Evolutionary conservation across 37 sponge, comb jelly and placozoan species (phyloP).

Genomic region (Agelas oroides): DNA sequence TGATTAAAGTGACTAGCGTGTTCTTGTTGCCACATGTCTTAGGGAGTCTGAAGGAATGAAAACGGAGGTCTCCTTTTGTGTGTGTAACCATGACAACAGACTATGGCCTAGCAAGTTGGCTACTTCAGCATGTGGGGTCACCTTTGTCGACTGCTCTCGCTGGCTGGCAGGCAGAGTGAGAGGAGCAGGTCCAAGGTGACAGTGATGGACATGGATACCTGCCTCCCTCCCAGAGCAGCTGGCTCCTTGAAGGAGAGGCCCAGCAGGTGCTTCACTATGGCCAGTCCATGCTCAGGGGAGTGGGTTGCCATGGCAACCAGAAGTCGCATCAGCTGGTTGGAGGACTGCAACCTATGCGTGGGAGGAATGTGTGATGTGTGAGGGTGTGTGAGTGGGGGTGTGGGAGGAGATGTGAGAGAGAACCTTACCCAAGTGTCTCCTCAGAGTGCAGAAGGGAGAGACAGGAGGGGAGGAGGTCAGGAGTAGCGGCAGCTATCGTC

Average conservation of each 20-base stretch:
- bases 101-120: too few relatives aligned
- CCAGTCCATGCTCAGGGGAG: slow-evolving; percentile 32
- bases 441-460: slow-evolving; percentile 40
- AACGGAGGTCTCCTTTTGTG: too few relatives aligned
- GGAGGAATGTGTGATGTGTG: not conserved
- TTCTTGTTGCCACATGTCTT: too few relatives aligned
- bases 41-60: too few relatives aligned
- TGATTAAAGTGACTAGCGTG: too few relatives aligned
- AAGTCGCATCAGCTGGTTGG: slow-evolving; percentile 8
- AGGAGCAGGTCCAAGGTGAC: slow-evolving; percentile 29
- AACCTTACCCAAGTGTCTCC: slow-evolving; percentile 9
- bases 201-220: not conserved
- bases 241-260: slow-evolving; percentile 29
- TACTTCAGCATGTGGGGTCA: too few relatives aligned
- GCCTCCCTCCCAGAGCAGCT: not conserved
- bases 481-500: slow-evolving; percentile 3
- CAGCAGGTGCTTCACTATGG: slow-evolving; percentile 39
- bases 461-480: slow-evolving; percentile 46
- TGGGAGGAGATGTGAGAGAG: not conserved
- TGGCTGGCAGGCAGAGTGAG: slow-evolving; percentile 15
- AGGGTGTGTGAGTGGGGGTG: too few relatives aligned
- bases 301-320: slow-evolving; percentile 17
- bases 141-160: slow-evolving; percentile 28
- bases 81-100: too few relatives aligned
- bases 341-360: slow-evolving; percentile 14